Conservation (phyloP, 2,797 vertebrate species). For the Sebastes taczanowskii region DNA sequence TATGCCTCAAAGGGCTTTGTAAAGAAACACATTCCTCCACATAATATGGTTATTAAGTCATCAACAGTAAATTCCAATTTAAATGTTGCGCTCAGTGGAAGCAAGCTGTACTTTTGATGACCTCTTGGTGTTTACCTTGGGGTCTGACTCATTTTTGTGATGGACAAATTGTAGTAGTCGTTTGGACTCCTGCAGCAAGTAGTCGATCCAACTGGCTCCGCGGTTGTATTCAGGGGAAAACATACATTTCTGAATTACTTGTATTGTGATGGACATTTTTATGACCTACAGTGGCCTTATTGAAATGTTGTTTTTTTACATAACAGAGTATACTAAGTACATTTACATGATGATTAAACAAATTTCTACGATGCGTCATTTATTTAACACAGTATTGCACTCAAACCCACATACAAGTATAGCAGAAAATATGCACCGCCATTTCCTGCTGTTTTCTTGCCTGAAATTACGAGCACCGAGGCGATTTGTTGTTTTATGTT, state of each 20-base stretch:
- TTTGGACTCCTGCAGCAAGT: conserved; percentile 12
- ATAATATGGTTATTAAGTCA: conserved; percentile 50
- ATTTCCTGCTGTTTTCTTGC: conserved; percentile 24
- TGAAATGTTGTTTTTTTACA: background rate
- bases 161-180: conserved; percentile 25
- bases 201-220: conserved; percentile 7
- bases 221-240: background rate
- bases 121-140: conserved; percentile 40
- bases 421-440: background rate
- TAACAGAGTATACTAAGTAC: background rate
- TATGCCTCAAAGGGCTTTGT: conserved; percentile 16
- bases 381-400: background rate
- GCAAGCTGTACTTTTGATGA: conserved; percentile 43
- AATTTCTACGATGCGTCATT: background rate
- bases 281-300: background rate
- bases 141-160: conserved; percentile 13
- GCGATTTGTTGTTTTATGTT: conserved; percentile 28
- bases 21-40: conserved; percentile 34
- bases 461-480: conserved; percentile 23
- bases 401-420: background rate
- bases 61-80: conserved; percentile 41
- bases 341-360: background rate
- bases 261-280: background rate
- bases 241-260: background rate
- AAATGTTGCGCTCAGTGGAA: conserved; percentile 17